A percentile compares a stretch with the other conserved stretches of the same genome.
phyloP scores from a whole-genome alignment of 1,140 invertebrate genomes.

The Anadara kagoshimensis region DNA sequence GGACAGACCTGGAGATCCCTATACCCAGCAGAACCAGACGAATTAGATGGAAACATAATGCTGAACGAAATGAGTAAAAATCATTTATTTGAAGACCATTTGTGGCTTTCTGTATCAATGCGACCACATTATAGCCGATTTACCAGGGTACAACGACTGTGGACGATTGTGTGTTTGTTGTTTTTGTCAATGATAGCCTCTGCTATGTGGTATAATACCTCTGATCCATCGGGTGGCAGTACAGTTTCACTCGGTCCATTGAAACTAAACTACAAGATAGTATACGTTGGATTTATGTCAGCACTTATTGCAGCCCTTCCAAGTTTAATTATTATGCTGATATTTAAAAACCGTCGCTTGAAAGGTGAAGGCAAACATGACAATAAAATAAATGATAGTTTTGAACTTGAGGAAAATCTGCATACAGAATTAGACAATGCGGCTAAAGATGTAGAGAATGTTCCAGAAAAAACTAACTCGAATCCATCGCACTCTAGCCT shows the following conservation, averaged over 20 bases:
- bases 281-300: slow-evolving; percentile 57
- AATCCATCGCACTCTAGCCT: too few species aligned
- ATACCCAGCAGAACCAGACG: neutral
- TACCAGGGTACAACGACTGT: slow-evolving; percentile 60
- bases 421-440: too few species aligned
- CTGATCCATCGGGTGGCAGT: slow-evolving; percentile 38
- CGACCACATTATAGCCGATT: slow-evolving; percentile 53
- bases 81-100: slow-evolving; percentile 54
- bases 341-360: slow-evolving; percentile 26
- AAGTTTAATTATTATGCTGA: slow-evolving; percentile 16
- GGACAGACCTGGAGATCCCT: slow-evolving; percentile 64
- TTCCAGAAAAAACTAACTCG: too few species aligned
- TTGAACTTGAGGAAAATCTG: too few species aligned
- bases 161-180: slow-evolving; percentile 49
- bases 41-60: slow-evolving; percentile 10
- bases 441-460: too few species aligned
- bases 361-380: slow-evolving; percentile 7
- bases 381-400: too few species aligned
- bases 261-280: slow-evolving; percentile 60
- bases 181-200: slow-evolving; percentile 64
- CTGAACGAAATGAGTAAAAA: slow-evolving; percentile 66
- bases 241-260: slow-evolving; percentile 72
- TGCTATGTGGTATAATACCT: slow-evolving; percentile 65
- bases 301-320: slow-evolving; percentile 67
- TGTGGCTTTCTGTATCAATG: slow-evolving; percentile 55